Conservation (phyloP, 1,140 invertebrate species). For the Druon quercuslanigerum region DNA sequence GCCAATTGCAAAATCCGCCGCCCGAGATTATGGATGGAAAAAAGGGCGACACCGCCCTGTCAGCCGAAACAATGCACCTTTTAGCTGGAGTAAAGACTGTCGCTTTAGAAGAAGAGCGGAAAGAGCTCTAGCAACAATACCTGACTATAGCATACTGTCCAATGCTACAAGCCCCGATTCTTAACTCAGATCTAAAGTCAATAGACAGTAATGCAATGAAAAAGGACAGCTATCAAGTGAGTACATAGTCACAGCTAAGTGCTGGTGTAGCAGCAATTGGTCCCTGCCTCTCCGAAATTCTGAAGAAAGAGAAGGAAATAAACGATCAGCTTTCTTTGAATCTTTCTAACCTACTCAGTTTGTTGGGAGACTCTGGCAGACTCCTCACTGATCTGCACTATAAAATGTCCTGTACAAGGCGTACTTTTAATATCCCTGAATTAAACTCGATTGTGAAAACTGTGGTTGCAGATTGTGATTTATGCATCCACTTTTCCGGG, state of each 20-base stretch:
- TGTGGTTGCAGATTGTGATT: slow-evolving; percentile 20
- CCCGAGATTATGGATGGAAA: too few species aligned
- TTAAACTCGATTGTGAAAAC: slow-evolving; percentile 31
- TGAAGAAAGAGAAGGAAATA: not conserved
- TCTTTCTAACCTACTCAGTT: not conserved
- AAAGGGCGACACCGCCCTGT: too few species aligned
- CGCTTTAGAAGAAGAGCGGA: not conserved
- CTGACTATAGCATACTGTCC: not conserved
- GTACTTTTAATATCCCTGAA: slow-evolving; percentile 13
- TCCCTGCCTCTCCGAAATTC: too few species aligned
- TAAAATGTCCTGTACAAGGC: slow-evolving; percentile 32
- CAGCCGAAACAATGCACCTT: too few species aligned
- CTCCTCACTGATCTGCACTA: slow-evolving; percentile 35
- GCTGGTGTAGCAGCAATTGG: too few species aligned
- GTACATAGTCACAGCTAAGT: too few species aligned
- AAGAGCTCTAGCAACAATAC: slow-evolving; percentile 7
- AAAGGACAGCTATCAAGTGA: too few species aligned
- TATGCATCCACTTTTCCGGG: slow-evolving; percentile 31
- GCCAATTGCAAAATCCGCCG: too few species aligned
- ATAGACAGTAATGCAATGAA: not conserved
- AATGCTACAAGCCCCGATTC: not conserved
- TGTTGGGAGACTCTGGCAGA: not conserved
- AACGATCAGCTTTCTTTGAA: too few species aligned
- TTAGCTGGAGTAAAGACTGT: too few species aligned
- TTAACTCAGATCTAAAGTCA: slow-evolving; percentile 24